phyloP scores from a whole-genome alignment of 2,888 invertebrate species.

The Andrena haemorrhoa region DNA sequence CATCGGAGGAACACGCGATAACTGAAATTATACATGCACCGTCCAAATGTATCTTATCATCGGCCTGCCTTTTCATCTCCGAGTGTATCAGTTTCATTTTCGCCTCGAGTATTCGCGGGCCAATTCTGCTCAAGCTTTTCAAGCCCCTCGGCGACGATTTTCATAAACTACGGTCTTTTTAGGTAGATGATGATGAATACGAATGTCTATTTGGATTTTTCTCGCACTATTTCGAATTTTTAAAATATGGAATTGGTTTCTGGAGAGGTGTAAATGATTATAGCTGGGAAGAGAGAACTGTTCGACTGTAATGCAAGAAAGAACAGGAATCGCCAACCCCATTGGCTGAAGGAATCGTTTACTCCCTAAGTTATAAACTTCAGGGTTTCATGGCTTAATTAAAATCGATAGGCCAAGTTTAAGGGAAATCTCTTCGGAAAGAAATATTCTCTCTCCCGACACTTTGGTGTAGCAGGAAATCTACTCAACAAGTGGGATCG shows the following conservation, averaged over 20 bases:
- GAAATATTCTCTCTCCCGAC: constrained; percentile 43
- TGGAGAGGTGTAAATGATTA: constrained; percentile 24
- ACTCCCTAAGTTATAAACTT: constrained; percentile 63
- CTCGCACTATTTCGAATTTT: neutral
- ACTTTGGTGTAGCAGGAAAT: constrained; percentile 46
- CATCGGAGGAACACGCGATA: constrained; percentile 23
- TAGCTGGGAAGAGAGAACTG: constrained; percentile 20
- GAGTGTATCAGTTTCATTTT: constrained; percentile 29
- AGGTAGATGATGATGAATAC: too few species aligned
- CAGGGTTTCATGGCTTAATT: constrained; percentile 63
- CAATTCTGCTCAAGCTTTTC: neutral
- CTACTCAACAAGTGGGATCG: constrained; percentile 68
- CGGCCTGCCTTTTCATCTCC: neutral
- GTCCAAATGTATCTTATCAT: constrained; percentile 30
- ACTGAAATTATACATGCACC: constrained; percentile 50
- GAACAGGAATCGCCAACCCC: constrained; percentile 30
- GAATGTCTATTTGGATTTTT: too few species aligned
- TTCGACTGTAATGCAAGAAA: constrained; percentile 18
- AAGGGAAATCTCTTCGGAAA: constrained; percentile 59
- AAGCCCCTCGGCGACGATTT: too few species aligned
- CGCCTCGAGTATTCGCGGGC: neutral
- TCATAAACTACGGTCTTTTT: too few species aligned
- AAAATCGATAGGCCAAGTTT: constrained; percentile 61
- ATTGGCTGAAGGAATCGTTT: constrained; percentile 61
- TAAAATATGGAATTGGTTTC: neutral